Evolutionary conservation across 1,140 invertebrate species (phyloP).

Genomic region (Drosophila dunni): DNA sequence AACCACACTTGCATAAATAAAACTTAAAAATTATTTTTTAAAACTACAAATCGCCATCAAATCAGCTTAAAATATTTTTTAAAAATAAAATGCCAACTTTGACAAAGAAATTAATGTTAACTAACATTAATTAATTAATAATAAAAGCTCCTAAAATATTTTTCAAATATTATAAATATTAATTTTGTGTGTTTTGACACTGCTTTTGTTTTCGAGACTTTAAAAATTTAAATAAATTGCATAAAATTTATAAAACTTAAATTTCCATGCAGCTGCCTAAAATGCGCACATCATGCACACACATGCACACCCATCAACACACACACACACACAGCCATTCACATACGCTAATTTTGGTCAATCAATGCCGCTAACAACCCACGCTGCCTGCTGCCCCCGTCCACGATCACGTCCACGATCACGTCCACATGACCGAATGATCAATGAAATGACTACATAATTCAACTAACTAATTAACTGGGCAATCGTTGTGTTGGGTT

Average conservation of each 20-base stretch:
- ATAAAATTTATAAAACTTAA: conserved; percentile 19
- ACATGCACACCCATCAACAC: conserved; percentile 2
- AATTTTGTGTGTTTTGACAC: too few relatives aligned
- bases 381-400: conserved; percentile 31
- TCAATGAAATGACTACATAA: conserved; percentile 38
- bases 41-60: too few relatives aligned
- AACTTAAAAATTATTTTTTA: too few relatives aligned
- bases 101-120: too few relatives aligned
- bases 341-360: conserved; percentile 75
- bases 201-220: too few relatives aligned
- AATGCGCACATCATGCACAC: not conserved
- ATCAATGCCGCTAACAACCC: conserved; percentile 70
- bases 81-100: too few relatives aligned
- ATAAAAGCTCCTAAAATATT: too few relatives aligned
- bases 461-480: conserved; percentile 70
- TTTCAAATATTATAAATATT: too few relatives aligned
- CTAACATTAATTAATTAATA: too few relatives aligned
- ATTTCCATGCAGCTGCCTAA: conserved; percentile 1
- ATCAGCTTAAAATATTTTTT: too few relatives aligned
- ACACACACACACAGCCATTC: conserved; percentile 23
- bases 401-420: not conserved
- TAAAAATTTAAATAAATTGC: conserved; percentile 1
- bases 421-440: not conserved
- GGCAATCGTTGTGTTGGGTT: conserved; percentile 45
- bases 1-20: too few relatives aligned